Evolutionary conservation across 1,140 invertebrate genomes (phyloP).

Genomic region (Melitaea cinxia): DNA sequence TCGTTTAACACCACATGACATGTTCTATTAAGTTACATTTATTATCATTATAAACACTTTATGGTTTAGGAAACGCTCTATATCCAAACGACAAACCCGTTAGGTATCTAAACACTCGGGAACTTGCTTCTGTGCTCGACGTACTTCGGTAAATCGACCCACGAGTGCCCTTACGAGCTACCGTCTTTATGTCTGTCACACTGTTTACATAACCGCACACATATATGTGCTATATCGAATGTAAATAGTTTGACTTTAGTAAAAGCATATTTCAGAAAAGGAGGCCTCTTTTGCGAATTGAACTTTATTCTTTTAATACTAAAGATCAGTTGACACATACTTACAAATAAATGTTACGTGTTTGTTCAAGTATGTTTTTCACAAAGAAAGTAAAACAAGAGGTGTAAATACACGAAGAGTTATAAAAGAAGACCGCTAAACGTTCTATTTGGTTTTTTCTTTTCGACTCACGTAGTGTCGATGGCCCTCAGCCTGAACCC

Average conservation of each 20-base stretch:
- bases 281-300: too few relatives aligned
- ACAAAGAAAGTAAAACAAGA: not conserved
- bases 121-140: slow-evolving; percentile 5
- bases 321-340: too few relatives aligned
- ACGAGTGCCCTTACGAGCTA: not conserved
- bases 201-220: not conserved
- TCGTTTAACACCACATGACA: not conserved
- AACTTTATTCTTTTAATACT: too few relatives aligned
- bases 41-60: not conserved
- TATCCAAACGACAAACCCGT: slow-evolving; percentile 11
- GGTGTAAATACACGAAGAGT: not conserved
- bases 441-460: not conserved
- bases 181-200: not conserved
- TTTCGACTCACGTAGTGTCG: slow-evolving; percentile 19
- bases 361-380: not conserved
- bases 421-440: not conserved
- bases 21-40: not conserved
- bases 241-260: not conserved
- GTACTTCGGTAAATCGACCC: slow-evolving; percentile 12
- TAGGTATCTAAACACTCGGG: slow-evolving; percentile 3
- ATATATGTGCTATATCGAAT: not conserved
- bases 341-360: too few relatives aligned
- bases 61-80: slow-evolving; percentile 1
- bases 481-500: slow-evolving; percentile 8
- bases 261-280: not conserved